Evolutionary conservation across 1,140 invertebrate genomes (phyloP), one percentile per base, ranked within the genome.

Genomic region (Stegodyphus dumicola): DNA sequence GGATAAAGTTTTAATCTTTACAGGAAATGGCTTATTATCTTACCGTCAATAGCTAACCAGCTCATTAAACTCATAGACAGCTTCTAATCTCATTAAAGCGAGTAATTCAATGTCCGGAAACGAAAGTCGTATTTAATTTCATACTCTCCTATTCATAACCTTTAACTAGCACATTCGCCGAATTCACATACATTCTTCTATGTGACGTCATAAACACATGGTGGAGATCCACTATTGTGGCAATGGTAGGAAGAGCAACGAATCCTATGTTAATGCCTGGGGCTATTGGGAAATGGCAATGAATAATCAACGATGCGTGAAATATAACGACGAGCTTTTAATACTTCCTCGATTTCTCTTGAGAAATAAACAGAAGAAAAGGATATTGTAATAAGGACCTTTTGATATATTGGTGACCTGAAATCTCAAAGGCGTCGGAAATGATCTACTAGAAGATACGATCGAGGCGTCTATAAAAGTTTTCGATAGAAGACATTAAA

Each of bases 101-200:
- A 48, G 17, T 51, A n/a, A 71, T 71, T 71, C 13, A 71, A 71
- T 51, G 69, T 15, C 69, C 69, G 69, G 69, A 71, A 71, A 71
- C n/a, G 69, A 17, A 71, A 71, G 15, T 7, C 7, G 7, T 51
- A n/a, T 6, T 51, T 15, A 13, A n/a, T 71, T 71, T 33, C 33
- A 33, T 33, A 33, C 33, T 33, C 33, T 33, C 33, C 33, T 33
- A 33, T 33, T 33, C 33, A 33, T 33, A 33, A 33, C 33, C 33
- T 33, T 33, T 33, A 33, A 33, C 1, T 33, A 33, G 33, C 33
- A 33, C 33, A 3, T 33, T 33, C 33, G 3, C 33, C 33, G 33
- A 33, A 33, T 33, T 33, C 33, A 33, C 33, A 33, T 1, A 33
- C 33, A 33, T 33, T 33, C 33, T 3, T 33, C 33, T 33, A 3